Evolutionary conservation across 2,797 vertebrate genomes (phyloP), one percentile per base, ranked within the genome.

Genomic region (Lacerta bilineata): DNA sequence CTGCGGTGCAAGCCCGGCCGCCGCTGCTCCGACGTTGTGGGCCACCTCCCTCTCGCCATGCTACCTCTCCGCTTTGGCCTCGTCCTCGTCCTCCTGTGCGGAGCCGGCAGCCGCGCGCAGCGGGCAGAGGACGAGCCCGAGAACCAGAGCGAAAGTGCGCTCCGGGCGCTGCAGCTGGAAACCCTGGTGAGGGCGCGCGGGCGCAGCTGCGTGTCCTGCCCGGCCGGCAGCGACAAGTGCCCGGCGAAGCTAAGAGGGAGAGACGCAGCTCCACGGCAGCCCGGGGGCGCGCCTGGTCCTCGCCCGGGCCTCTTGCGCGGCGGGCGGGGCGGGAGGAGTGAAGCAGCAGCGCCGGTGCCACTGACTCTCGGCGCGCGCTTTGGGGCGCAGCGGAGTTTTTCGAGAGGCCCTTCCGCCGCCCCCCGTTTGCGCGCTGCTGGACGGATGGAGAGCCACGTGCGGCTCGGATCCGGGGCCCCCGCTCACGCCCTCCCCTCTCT

Each of bases 141-240:
- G 88, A 87, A 83, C 80, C 93, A 95, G 92, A 94, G 91, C 80
- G 95, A 95, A 94, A 96, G 93, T 69, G 94, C 94, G 0, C 66
- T 89, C 61, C 95, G 91, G 81, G 95, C 88, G 71, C 95, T 97
- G n/a, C 95, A 94, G 83, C 92, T 97, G 88, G 95, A 97, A 91
- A 97, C 95, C 11, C 91, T 97, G 93, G 97, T 96, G 93, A 96
- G 96, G 71, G 80, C 3, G 83, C 80, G 85, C 25, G 3, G 68
- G 80, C 39, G 5, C 85, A 4, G 36, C 15, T 79, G 43, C 74
- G 1, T 1, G n/a, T 39, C 6, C 10, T 61, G 69, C 69, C n/a
- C n/a, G 8, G 71, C 33, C 17, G 33, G 4, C 41, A 1, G 61
- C 50, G 3, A 29, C 39, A n/a, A 27, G 25, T 88, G 78, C 80